Conservation (phyloP, 2,113 vertebrate species). For the Micromys minutus region DNA sequence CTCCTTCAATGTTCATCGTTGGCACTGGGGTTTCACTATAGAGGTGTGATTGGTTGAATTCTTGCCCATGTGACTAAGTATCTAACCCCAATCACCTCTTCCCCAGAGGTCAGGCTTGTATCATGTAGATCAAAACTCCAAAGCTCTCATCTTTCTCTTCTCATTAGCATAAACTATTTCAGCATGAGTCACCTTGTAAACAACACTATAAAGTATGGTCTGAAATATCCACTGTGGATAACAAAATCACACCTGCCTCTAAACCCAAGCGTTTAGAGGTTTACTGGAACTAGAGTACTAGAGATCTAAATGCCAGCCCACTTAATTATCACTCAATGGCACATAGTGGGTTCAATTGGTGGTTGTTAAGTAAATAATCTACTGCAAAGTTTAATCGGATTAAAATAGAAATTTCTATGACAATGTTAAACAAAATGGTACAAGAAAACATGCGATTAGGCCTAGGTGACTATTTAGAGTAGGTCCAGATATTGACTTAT, state of each 20-base stretch:
- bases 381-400: background rate
- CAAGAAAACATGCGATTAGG: background rate
- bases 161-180: background rate
- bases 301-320: background rate
- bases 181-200: background rate
- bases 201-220: background rate
- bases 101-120: background rate
- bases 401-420: background rate
- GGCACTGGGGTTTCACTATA: background rate
- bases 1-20: background rate
- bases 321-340: background rate
- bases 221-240: background rate
- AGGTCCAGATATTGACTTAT: constrained; percentile 6
- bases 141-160: background rate
- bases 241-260: background rate
- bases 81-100: background rate
- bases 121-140: background rate
- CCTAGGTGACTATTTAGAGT: background rate
- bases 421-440: background rate
- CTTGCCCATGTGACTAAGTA: background rate
- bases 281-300: background rate
- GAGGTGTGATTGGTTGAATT: background rate
- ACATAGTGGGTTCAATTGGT: background rate
- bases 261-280: background rate
- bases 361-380: background rate